Evolutionary conservation across 2,888 invertebrate species (phyloP).

Genomic region (Andrena chrysosceles): DNA sequence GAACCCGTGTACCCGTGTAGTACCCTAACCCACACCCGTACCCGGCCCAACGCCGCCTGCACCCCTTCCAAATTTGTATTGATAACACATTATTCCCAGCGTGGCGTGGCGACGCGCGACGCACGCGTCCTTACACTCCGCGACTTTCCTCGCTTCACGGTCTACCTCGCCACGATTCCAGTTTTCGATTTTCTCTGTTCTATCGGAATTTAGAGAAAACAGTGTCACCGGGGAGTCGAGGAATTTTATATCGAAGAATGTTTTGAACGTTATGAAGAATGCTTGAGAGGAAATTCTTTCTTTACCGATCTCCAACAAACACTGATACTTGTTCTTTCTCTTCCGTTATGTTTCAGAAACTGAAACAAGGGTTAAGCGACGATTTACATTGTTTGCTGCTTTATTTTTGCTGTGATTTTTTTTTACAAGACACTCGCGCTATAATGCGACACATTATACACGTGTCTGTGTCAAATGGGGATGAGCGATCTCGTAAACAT

Average conservation of each 20-base stretch:
- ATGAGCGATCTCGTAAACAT: not conserved
- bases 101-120: conserved; percentile 11
- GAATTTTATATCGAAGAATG: too few species aligned
- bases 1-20: too few species aligned
- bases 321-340: not conserved
- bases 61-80: conserved; percentile 47
- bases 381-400: not conserved
- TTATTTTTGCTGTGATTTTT: not conserved
- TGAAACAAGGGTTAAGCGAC: not conserved
- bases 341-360: not conserved
- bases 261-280: too few species aligned
- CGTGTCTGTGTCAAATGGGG: not conserved
- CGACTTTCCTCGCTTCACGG: not conserved
- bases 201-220: too few species aligned
- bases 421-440: conserved; percentile 22
- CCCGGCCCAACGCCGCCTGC: not conserved
- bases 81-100: conserved; percentile 58
- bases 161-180: too few species aligned
- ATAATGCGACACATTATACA: conserved; percentile 44
- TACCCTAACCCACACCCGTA: too few species aligned
- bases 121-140: conserved; percentile 35
- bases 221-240: too few species aligned
- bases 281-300: too few species aligned
- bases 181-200: too few species aligned
- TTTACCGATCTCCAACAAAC: not conserved